Conservation (phyloP, 2,888 invertebrate genomes). For the Drosophila ezoana region DNA sequence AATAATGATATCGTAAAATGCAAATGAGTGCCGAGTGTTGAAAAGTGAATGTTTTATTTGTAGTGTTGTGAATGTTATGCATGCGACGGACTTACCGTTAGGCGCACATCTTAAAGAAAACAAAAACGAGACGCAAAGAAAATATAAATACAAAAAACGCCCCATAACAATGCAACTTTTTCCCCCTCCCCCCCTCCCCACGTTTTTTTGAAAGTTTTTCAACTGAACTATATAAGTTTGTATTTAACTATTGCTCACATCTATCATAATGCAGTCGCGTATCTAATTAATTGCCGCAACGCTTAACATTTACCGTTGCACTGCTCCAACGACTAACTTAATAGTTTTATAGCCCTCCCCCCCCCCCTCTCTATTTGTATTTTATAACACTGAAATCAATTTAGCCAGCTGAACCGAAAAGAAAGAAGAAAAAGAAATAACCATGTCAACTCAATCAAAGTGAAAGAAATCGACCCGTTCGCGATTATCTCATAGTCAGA, state of each 20-base stretch:
- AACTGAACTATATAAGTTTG: constrained; percentile 47
- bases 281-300: constrained; percentile 52
- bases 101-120: constrained; percentile 4
- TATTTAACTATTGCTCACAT: neutral
- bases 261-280: constrained; percentile 34
- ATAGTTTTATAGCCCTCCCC: constrained; percentile 19
- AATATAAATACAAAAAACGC: constrained; percentile 7
- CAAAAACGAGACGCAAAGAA: constrained; percentile 1
- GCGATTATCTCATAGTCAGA: constrained; percentile 60
- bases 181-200: neutral
- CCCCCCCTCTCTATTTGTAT: constrained; percentile 11
- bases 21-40: constrained; percentile 42
- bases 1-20: constrained; percentile 39
- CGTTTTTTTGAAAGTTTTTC: constrained; percentile 54
- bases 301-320: constrained; percentile 51
- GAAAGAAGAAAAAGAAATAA: constrained; percentile 5
- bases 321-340: constrained; percentile 34
- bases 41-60: constrained; percentile 62
- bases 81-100: constrained; percentile 39
- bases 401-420: constrained; percentile 31
- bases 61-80: constrained; percentile 42
- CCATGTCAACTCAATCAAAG: constrained; percentile 59
- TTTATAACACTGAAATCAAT: constrained; percentile 62
- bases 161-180: constrained; percentile 53
- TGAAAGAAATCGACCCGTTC: constrained; percentile 58